These are phyloP conservation scores for Lampris incognitus DNA, from an alignment of 2,113 vertebrate species.

Conservation along the genomic window DNA sequence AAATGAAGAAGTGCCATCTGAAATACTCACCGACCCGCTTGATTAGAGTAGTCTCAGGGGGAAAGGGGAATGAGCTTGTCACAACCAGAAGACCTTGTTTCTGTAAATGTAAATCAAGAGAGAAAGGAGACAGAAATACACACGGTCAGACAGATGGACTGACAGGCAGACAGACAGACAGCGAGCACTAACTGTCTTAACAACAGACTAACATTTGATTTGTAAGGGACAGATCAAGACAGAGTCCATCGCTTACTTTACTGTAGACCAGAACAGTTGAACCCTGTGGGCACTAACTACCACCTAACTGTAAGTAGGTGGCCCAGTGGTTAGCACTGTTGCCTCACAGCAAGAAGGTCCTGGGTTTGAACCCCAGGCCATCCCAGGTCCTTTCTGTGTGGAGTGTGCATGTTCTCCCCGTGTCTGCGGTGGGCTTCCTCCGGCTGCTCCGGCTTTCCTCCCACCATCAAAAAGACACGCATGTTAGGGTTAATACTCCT, in stretches of 20 bases:
- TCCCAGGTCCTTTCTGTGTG: too few species aligned
- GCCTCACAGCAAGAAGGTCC: too few species aligned
- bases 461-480: too few species aligned
- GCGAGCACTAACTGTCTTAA: too few species aligned
- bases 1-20: slow-evolving; percentile 73
- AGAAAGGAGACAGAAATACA: not conserved
- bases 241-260: not conserved
- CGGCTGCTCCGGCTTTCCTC: too few species aligned
- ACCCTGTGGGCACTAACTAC: rapidly evolving
- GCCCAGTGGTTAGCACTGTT: too few species aligned
- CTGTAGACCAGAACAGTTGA: not conserved
- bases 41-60: slow-evolving; percentile 21
- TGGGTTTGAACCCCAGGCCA: too few species aligned
- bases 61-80: not conserved
- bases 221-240: not conserved
- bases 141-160: not conserved
- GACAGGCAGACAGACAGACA: not conserved
- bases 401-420: too few species aligned
- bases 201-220: too few species aligned
- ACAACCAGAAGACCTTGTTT: not conserved
- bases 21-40: slow-evolving; percentile 27
- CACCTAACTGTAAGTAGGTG: not conserved
- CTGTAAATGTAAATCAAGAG: not conserved
- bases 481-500: too few species aligned
- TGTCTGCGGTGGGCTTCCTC: too few species aligned